Base-by-base conservation (phyloP, 1,140 invertebrate genomes). In the Brachionus rubens region DNA sequence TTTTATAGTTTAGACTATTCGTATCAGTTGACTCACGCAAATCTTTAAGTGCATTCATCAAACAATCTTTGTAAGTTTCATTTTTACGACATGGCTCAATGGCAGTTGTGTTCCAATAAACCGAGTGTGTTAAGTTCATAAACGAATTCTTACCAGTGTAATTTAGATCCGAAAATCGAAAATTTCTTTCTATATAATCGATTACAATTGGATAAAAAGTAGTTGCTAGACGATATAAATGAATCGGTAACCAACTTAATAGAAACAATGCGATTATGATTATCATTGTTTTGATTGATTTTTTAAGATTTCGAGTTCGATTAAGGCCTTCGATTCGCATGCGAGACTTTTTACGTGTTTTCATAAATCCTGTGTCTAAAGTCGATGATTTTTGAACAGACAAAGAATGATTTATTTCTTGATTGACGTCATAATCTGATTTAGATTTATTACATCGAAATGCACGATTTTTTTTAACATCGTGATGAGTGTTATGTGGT, bases 211-310 rank as follows among this genome's bases (percentile, higher is more conserved):
- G 83, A 30, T 87, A 83, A 59, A 87, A 85, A 77, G 87, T 86
- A 7, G 84, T 82, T 10, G 87, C 79, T 2, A 87, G 75, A 76
- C 88, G 86, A 78, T 87, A 87, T 10, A 87, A 78, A 75, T 87
- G 85, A 19, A 86, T 80, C 43, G 86, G 87, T 77, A 87, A 79
- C 87, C 87, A 88, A 65, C 85, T 87, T 19, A 84, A 68, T 12
- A 81, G 81, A 78, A 86, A 87, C 2, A 86, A 81, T n/a, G 85
- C 79, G 2, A 86, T 85, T 16, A 86, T 85, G 12, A 83, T 81
- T 50, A 86, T 83, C 56, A 86, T 79, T 78, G 85, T 85, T 78
- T 82, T 82, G 62, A 84, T 86, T 36, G 84, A 72, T 36, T 72
- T 72, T 72, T 72, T 72, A 14, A 72, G 24, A 52, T 72, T 72